A percentile compares a stretch with the other conserved stretches of the same genome.
These are phyloP conservation scores for Calidris pygmaea DNA, from an alignment of 2,113 vertebrate genomes.

Conservation along the genomic window DNA sequence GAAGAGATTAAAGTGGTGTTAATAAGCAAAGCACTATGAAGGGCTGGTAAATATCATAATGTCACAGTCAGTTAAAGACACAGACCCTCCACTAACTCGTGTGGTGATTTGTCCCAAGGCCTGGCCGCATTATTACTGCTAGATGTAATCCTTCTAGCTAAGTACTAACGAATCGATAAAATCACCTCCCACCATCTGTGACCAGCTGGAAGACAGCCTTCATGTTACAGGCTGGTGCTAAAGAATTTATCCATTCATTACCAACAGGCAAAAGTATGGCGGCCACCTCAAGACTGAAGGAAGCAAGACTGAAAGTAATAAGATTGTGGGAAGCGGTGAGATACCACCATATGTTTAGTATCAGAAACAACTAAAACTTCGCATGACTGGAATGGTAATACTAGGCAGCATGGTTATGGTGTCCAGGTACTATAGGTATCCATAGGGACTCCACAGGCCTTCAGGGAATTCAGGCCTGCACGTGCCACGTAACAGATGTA, in stretches of 20 bases:
- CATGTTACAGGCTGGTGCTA: neutral
- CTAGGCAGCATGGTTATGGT: neutral
- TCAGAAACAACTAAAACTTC: neutral
- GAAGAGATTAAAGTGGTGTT: constrained; percentile 52
- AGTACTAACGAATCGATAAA: constrained; percentile 39
- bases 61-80: constrained; percentile 16
- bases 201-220: neutral
- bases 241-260: constrained; percentile 2
- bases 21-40: constrained; percentile 36
- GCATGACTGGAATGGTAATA: neutral
- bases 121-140: neutral
- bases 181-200: neutral
- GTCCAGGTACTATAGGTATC: no score
- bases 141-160: constrained; percentile 28
- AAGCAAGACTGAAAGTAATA: neutral
- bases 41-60: constrained; percentile 17
- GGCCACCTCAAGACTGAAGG: neutral
- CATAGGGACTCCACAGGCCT: neutral
- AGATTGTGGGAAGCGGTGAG: neutral
- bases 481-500: neutral
- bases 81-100: neutral
- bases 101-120: neutral
- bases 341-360: neutral
- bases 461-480: neutral
- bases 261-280: neutral